A percentile compares a stretch with the other conserved stretches of the same genome.
Evolutionary conservation across 2,113 vertebrate species (phyloP).

Genomic region (Craseonycteris thonglongyai): DNA sequence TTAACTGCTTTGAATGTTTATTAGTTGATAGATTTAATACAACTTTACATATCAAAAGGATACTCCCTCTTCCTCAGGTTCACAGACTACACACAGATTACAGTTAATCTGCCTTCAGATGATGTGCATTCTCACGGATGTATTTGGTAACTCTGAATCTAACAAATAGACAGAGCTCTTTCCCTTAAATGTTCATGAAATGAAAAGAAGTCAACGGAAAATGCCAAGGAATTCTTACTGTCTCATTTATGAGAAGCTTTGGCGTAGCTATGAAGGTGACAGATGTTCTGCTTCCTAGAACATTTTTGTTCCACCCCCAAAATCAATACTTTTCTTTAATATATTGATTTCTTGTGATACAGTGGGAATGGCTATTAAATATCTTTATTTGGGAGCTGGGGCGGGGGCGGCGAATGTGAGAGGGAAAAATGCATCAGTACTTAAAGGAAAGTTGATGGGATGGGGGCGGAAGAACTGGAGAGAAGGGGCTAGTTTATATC

Average conservation of each 20-base stretch:
- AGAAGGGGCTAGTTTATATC: constrained; percentile 4
- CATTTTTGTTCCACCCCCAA: constrained; percentile 10
- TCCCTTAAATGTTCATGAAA: constrained; percentile 52
- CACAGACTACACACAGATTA: neutral
- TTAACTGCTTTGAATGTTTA: neutral
- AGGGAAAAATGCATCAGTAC: neutral
- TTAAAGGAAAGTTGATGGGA: neutral
- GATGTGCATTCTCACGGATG: neutral
- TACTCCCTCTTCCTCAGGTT: neutral
- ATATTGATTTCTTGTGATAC: constrained; percentile 50
- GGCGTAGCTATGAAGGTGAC: constrained; percentile 50
- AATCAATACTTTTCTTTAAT: constrained; percentile 52
- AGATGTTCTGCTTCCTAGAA: constrained; percentile 56
- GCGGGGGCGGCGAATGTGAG: neutral
- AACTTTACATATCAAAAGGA: neutral
- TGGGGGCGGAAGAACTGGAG: neutral
- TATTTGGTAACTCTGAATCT: constrained; percentile 10
- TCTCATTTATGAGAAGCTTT: constrained; percentile 43
- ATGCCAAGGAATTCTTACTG: neutral
- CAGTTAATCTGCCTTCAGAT: neutral
- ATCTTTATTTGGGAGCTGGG: constrained; percentile 38
- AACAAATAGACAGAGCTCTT: constrained; percentile 11
- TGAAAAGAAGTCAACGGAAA: constrained; percentile 60
- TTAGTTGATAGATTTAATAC: neutral
- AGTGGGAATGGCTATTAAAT: constrained; percentile 4